phyloP scores from a whole-genome alignment of 2,797 vertebrate genomes.

The Aselliscus stoliczkanus region DNA sequence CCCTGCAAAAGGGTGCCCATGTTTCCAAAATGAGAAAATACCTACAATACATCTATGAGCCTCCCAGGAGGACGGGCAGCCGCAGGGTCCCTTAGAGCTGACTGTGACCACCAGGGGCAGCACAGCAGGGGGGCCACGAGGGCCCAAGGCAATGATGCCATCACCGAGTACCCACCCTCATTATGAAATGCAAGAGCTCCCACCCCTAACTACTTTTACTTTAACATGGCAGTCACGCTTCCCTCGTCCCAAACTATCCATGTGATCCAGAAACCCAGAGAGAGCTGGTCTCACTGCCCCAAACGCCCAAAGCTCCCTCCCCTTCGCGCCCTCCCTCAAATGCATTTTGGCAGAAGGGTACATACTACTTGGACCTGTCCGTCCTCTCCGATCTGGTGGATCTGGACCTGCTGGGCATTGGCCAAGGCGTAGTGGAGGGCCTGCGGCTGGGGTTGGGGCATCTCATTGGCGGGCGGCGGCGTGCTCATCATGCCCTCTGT shows the following conservation, averaged over 20 bases:
- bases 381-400: conserved; percentile 97
- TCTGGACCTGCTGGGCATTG: conserved; percentile 95
- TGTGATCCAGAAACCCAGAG: rapidly evolving
- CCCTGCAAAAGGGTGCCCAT: rapidly evolving
- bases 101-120: background rate
- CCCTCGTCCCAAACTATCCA: background rate
- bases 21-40: background rate
- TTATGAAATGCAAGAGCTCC: background rate
- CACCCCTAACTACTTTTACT: background rate
- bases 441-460: conserved; percentile 87
- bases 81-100: background rate
- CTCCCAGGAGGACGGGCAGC: background rate
- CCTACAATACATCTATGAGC: too few relatives aligned
- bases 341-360: conserved; percentile 58
- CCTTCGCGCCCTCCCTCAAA: rapidly evolving
- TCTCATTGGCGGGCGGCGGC: conserved; percentile 86
- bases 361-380: conserved; percentile 99
- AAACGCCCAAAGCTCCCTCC: rapidly evolving
- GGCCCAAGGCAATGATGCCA: too few relatives aligned
- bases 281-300: background rate
- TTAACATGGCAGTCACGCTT: background rate
- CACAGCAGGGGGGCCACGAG: background rate
- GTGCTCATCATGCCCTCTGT: conserved; percentile 89
- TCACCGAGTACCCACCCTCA: rapidly evolving
- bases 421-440: conserved; percentile 95